phyloP scores from a whole-genome alignment of 2,797 vertebrate genomes.

The Enoplosus armatus region DNA sequence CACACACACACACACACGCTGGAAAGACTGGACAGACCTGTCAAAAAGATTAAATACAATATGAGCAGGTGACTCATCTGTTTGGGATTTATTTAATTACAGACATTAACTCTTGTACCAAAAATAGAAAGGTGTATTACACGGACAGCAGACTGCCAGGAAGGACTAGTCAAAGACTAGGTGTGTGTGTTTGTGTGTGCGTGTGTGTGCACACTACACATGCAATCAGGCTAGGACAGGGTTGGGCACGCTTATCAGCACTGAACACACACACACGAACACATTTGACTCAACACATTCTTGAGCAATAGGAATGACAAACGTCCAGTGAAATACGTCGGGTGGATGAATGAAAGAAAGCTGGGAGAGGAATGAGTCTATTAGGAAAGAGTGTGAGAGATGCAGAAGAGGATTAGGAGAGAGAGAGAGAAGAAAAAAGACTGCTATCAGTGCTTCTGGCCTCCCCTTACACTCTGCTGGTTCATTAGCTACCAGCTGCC shows the following conservation, averaged over 20 bases:
- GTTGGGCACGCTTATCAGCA: conserved; percentile 71
- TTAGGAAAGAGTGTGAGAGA: neutral
- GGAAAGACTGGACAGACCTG: conserved; percentile 32
- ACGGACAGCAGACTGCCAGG: conserved; percentile 13
- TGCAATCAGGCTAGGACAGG: conserved; percentile 60
- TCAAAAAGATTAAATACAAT: conserved; percentile 15
- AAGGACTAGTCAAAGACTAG: conserved; percentile 32
- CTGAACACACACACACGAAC: conserved; percentile 38
- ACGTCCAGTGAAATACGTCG: conserved; percentile 34
- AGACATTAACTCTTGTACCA: conserved; percentile 22
- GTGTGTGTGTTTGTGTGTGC: neutral
- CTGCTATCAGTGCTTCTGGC: conserved; percentile 13
- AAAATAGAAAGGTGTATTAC: conserved; percentile 36
- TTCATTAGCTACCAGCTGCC: conserved; percentile 38
- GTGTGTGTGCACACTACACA: conserved; percentile 8
- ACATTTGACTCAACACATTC: conserved; percentile 65
- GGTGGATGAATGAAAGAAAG: conserved; percentile 28
- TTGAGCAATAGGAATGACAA: conserved; percentile 63
- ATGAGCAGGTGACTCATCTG: conserved; percentile 35
- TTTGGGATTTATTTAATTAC: conserved; percentile 24
- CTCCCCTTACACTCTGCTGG: conserved; percentile 12
- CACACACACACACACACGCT: neutral
- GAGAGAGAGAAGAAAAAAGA: conserved; percentile 8
- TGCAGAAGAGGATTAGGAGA: neutral
- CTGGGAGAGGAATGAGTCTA: conserved; percentile 17